Evolutionary conservation across 2,888 invertebrate species (phyloP).

Genomic region (Amphipoea lucens): DNA sequence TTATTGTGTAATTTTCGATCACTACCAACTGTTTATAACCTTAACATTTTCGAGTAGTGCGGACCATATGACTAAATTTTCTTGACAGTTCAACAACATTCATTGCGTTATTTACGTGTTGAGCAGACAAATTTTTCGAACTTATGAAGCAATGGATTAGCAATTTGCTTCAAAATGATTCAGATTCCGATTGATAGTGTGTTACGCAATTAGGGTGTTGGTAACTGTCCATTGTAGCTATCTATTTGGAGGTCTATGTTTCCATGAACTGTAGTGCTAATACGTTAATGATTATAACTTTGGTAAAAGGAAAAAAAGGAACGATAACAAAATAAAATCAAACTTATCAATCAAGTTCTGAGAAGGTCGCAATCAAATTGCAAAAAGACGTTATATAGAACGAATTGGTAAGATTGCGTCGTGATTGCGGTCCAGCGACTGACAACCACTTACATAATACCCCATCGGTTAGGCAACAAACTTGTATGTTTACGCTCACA

Average conservation of each 20-base stretch:
- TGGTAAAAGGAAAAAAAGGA: slow-evolving; percentile 5
- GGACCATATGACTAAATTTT: neutral
- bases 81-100: no score
- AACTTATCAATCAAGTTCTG: slow-evolving; percentile 49
- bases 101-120: no score
- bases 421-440: slow-evolving; percentile 58
- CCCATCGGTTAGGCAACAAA: slow-evolving; percentile 83
- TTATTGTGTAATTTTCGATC: neutral
- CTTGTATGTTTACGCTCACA: slow-evolving; percentile 86
- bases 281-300: neutral
- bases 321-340: slow-evolving; percentile 31
- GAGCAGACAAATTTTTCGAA: no score
- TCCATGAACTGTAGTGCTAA: neutral
- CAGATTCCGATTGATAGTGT: no score
- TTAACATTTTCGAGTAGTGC: neutral
- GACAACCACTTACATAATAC: slow-evolving; percentile 76
- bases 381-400: slow-evolving; percentile 46
- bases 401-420: slow-evolving; percentile 55
- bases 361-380: slow-evolving; percentile 55
- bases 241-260: neutral
- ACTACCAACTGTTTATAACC: neutral
- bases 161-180: no score
- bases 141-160: no score
- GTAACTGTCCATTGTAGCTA: no score
- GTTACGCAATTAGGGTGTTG: neutral